Conservation (phyloP, 2,888 invertebrate genomes). For the Coleophora deauratella region DNA sequence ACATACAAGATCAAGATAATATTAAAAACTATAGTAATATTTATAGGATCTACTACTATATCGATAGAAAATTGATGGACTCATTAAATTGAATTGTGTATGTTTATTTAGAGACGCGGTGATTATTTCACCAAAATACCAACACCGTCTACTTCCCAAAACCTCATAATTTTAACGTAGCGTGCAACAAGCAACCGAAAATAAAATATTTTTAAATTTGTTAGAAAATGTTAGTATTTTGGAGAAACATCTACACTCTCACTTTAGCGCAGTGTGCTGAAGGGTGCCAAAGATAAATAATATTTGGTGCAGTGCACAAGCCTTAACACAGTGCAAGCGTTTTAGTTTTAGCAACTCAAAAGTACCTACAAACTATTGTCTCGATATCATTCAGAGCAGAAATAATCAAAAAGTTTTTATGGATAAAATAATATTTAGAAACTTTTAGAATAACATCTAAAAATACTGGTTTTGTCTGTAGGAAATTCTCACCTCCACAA, state of each 20-base stretch:
- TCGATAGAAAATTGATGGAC: too few relatives aligned
- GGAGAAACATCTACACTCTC: slow-evolving; percentile 49
- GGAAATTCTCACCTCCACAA: slow-evolving; percentile 60
- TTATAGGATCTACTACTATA: too few relatives aligned
- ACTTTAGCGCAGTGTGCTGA: slow-evolving; percentile 40
- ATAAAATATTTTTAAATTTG: slow-evolving; percentile 24
- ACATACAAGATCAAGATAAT: slow-evolving; percentile 37
- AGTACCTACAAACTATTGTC: slow-evolving; percentile 12
- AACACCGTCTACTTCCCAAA: slow-evolving; percentile 62
- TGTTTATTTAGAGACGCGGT: slow-evolving; percentile 48
- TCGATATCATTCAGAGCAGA: too few relatives aligned
- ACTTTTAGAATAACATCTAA: slow-evolving; percentile 13
- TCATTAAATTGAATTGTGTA: slow-evolving; percentile 24
- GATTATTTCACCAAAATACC: slow-evolving; percentile 70
- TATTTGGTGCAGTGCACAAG: slow-evolving; percentile 41
- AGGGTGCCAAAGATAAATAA: slow-evolving; percentile 18
- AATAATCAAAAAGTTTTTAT: too few relatives aligned
- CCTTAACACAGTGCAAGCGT: slow-evolving; percentile 43
- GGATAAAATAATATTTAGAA: too few relatives aligned
- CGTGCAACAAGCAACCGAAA: slow-evolving; percentile 45
- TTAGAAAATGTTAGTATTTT: slow-evolving; percentile 70
- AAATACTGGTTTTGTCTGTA: not conserved
- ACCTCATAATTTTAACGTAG: slow-evolving; percentile 31
- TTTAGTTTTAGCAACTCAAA: slow-evolving; percentile 37
- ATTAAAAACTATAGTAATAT: slow-evolving; percentile 3